These are phyloP conservation scores for Esperia sulphurella DNA, from an alignment of 2,888 invertebrate species.

Conservation along the genomic window DNA sequence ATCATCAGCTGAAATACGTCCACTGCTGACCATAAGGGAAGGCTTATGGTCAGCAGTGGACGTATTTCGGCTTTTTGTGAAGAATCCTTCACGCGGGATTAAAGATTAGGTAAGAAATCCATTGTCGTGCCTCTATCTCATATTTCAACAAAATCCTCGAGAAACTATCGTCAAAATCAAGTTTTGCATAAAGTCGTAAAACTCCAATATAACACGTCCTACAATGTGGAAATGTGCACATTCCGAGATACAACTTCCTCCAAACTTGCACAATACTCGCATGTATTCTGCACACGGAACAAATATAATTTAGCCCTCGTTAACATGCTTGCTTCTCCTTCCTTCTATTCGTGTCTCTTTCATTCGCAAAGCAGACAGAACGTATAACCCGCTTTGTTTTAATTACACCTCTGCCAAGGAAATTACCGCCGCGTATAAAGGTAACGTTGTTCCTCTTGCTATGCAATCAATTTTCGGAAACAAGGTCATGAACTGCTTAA, in stretches of 20 bases:
- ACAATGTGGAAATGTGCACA: slow-evolving; percentile 17
- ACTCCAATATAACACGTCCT: slow-evolving; percentile 20
- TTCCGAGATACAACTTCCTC: slow-evolving; percentile 12
- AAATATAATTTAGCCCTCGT: slow-evolving; percentile 59
- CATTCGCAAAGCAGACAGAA: slow-evolving; percentile 35
- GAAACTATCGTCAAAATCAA: slow-evolving; percentile 19
- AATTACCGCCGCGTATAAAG: slow-evolving; percentile 28
- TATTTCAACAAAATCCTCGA: slow-evolving; percentile 5
- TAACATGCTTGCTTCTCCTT: slow-evolving; percentile 32
- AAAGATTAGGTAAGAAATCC: too few relatives aligned
- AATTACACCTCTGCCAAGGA: slow-evolving; percentile 53
- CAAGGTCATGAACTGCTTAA: background rate
- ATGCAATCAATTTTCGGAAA: background rate
- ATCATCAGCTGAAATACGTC: too few relatives aligned
- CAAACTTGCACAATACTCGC: slow-evolving; percentile 26
- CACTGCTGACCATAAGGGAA: too few relatives aligned
- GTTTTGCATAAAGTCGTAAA: slow-evolving; percentile 21
- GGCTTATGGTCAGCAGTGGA: too few relatives aligned
- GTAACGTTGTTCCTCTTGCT: background rate
- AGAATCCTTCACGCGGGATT: too few relatives aligned
- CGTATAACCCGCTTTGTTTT: slow-evolving; percentile 54
- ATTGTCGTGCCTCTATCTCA: too few relatives aligned
- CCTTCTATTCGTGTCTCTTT: slow-evolving; percentile 20
- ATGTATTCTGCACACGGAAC: slow-evolving; percentile 44
- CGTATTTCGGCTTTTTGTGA: too few relatives aligned